Percentiles rank a stretch among this genome's conserved stretches.
These are phyloP conservation scores for Pristionchus pacificus DNA, from an alignment of 1,140 invertebrate genomes.

Conservation along the genomic window DNA sequence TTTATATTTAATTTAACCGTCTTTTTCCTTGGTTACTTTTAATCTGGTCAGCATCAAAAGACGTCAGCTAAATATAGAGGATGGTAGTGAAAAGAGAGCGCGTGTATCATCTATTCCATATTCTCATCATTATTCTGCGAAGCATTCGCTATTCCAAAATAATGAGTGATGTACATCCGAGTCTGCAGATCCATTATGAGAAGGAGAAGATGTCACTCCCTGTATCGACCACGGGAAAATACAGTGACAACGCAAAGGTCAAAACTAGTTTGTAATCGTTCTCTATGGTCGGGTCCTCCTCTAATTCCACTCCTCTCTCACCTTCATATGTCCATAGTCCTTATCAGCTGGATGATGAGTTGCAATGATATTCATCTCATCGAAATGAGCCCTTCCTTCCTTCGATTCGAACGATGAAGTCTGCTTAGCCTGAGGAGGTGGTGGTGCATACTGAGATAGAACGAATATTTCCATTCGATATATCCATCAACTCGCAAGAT, in stretches of 20 bases:
- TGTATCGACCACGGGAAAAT: too few relatives aligned
- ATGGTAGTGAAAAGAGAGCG: not conserved
- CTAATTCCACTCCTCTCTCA: conserved; percentile 13
- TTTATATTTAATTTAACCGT: not conserved
- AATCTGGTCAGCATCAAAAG: not conserved
- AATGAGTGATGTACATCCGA: too few relatives aligned
- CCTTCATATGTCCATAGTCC: conserved; percentile 99
- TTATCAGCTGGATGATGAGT: conserved; percentile 95
- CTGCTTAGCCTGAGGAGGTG: not conserved
- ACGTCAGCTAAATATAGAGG: conserved; percentile 2
- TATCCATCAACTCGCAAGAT: too few relatives aligned
- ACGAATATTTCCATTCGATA: too few relatives aligned
- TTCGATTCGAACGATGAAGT: conserved; percentile 34
- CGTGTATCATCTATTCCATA: conserved; percentile 15
- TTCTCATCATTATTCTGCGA: too few relatives aligned
- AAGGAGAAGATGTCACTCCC: not conserved
- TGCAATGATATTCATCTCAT: conserved; percentile 98
- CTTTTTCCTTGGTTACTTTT: not conserved
- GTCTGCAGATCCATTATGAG: conserved; percentile 4
- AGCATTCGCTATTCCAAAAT: too few relatives aligned
- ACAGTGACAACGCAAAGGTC: too few relatives aligned
- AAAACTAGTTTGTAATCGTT: too few relatives aligned
- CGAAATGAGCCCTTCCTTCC: conserved; percentile 60
- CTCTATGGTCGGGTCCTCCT: not conserved
- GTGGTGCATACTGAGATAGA: not conserved